phyloP scores from a whole-genome alignment of 2,888 invertebrate genomes.

The Lamellibrachia satsuma region DNA sequence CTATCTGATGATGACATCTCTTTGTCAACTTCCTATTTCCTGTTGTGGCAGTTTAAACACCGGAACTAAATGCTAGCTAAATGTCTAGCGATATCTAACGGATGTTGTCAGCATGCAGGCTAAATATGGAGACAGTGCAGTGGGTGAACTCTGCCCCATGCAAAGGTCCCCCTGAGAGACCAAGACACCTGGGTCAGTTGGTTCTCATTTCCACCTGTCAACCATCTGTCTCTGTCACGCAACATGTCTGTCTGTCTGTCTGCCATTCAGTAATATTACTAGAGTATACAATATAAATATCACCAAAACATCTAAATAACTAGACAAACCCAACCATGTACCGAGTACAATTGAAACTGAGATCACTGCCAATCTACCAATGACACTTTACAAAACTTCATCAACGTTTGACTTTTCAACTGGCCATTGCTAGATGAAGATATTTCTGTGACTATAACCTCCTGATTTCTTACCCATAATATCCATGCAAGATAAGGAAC shows the following conservation, averaged over 20 bases:
- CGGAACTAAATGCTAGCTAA: neutral
- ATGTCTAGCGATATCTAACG: neutral
- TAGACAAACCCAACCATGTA: too few species aligned
- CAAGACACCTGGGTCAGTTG: neutral
- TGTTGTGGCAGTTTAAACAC: neutral
- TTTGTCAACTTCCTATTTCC: constrained; percentile 17
- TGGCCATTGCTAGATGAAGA: neutral
- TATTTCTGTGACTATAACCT: neutral
- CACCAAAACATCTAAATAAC: neutral
- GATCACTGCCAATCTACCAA: neutral
- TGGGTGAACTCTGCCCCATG: neutral
- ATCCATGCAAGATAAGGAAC: neutral
- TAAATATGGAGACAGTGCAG: neutral
- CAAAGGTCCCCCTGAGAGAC: neutral
- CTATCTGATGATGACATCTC: neutral
- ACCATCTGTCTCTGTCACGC: neutral
- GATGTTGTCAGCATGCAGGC: neutral
- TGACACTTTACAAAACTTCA: neutral
- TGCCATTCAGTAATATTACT: neutral
- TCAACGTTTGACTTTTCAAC: neutral
- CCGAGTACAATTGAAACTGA: neutral
- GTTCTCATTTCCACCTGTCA: neutral
- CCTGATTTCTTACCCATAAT: neutral
- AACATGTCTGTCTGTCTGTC: neutral
- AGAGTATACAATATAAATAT: neutral